Base-by-base conservation (phyloP, 2,113 vertebrate genomes). In the Rallus limicola region DNA sequence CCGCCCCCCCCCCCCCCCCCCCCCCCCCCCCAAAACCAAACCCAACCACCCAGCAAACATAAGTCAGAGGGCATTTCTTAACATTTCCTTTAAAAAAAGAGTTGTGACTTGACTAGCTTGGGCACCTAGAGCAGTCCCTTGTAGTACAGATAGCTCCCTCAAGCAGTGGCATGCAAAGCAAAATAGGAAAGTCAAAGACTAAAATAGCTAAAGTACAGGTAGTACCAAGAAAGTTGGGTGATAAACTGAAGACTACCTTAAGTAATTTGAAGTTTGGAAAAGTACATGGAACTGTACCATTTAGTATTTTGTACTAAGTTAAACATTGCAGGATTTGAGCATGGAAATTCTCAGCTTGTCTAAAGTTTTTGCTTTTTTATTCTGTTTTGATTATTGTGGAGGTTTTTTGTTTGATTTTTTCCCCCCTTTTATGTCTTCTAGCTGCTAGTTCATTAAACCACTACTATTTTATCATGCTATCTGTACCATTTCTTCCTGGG, bases 391-490 rank as follows among this genome's bases (percentile, higher is more conserved):
- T 44, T 46, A 46, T 19, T 46, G 44, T 46, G 44, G 44, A 46
- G 44, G 7, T 46, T 46, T 53, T 53, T 53, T 53, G 25, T 26
- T 16, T 53, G 52, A 4, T 16, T 53, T 53, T 53, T 53, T 53
- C 26, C 11, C 13, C 9, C 11, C 11, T 46, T 59, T 44, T 34
- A 68, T 38, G 26, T 1, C 4, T 59, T 48, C 55, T 58, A 82
- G n/a, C n/a, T 82, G 24, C 36, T 91, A 77, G 25, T 80, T 88
- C 74, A 95, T 92, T 38, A 77, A 95, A 68, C 29, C 26, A 81
- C 24, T 53, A 81, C 16, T n/a, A 83, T 55, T 71, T 88, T 59
- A 71, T 64, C 79, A 78, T 44, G 34, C 13, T 90, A 29, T 63
- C 44, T 64, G 31, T 67, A 88, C 44, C 20, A 60, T 18, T 55